Percentiles rank a stretch among this genome's conserved stretches.
Evolutionary conservation across 2,797 vertebrate genomes (phyloP).

Genomic region (Prionace glauca): DNA sequence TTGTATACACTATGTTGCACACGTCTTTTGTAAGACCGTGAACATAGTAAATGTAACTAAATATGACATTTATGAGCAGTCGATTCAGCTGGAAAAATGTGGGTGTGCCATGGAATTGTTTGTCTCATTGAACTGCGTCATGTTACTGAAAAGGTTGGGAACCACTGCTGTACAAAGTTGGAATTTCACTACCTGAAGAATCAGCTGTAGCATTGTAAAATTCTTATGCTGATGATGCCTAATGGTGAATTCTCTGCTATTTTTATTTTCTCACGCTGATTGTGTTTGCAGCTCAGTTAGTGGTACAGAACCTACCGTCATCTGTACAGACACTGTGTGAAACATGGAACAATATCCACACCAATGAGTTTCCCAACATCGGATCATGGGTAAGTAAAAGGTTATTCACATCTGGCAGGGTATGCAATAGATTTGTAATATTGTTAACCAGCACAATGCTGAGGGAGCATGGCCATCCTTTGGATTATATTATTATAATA

Average conservation of each 20-base stretch:
- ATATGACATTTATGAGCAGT: too few species aligned
- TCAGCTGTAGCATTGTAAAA: background rate
- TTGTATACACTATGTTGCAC: too few species aligned
- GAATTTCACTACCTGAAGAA: background rate
- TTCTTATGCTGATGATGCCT: background rate
- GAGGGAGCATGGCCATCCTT: background rate
- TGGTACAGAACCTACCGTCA: conserved; percentile 88
- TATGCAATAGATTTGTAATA: background rate
- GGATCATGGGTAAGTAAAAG: conserved; percentile 84
- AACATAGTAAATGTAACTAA: too few species aligned
- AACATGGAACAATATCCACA: conserved; percentile 88
- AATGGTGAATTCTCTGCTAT: background rate
- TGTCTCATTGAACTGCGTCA: too few species aligned
- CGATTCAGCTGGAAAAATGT: too few species aligned
- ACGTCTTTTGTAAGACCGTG: too few species aligned
- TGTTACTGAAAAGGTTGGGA: too few species aligned
- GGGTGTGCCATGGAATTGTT: too few species aligned
- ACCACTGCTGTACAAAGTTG: background rate
- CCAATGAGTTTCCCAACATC: conserved; percentile 95
- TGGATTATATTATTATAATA: background rate
- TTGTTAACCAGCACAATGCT: background rate
- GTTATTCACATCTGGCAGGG: background rate
- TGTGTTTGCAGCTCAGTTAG: conserved; percentile 64
- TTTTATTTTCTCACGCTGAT: background rate
- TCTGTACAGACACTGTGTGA: conserved; percentile 85